Conservation (phyloP, 2,113 vertebrate species). For the Gallinago undulata region DNA sequence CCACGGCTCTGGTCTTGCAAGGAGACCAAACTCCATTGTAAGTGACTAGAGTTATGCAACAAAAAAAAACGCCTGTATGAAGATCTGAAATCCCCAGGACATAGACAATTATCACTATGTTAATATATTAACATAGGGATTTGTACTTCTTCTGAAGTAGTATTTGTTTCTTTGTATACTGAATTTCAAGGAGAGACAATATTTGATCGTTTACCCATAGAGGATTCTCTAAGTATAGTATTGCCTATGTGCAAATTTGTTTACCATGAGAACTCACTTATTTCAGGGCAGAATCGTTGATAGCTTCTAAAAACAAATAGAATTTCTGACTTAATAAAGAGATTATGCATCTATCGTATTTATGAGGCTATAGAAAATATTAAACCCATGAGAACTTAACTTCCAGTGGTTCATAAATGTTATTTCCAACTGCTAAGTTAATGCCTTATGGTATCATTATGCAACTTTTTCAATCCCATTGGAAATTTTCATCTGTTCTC, state of each 20-base stretch:
- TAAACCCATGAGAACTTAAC: slow-evolving; percentile 65
- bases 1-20: too few species aligned
- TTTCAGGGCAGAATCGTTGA: background rate
- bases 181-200: background rate
- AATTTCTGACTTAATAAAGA: slow-evolving; percentile 70
- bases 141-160: background rate
- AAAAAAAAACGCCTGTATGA: background rate
- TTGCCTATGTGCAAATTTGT: background rate
- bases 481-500: slow-evolving; percentile 70
- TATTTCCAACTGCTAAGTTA: slow-evolving; percentile 77
- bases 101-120: background rate
- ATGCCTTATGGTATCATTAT: slow-evolving; percentile 75
- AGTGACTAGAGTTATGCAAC: background rate
- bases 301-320: slow-evolving; percentile 57
- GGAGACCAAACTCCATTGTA: background rate
- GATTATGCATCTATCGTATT: slow-evolving; percentile 61
- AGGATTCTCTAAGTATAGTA: background rate
- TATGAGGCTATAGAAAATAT: slow-evolving; percentile 67
- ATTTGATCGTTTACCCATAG: background rate
- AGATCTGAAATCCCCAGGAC: background rate
- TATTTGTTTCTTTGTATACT: background rate
- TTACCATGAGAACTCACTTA: slow-evolving; percentile 20
- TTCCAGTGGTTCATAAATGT: slow-evolving; percentile 65
- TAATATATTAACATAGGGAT: background rate
- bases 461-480: slow-evolving; percentile 67